Evolutionary conservation across 2,888 invertebrate species (phyloP), one percentile per base, ranked within the genome.

Genomic region (Empis livida): DNA sequence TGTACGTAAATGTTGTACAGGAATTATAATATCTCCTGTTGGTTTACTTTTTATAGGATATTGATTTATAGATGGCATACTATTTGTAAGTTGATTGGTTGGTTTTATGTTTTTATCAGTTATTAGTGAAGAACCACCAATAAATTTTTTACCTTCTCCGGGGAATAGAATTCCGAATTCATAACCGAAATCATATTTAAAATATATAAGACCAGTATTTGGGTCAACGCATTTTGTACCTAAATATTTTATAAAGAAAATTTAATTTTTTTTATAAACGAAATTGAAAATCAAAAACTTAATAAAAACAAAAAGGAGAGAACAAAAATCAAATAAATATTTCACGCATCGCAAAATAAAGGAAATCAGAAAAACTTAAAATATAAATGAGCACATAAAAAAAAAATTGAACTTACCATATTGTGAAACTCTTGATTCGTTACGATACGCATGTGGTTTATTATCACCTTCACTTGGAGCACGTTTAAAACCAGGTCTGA

Each of bases 161-260:
- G 84, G 83, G 44, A 82, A 71, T 42, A 83, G 74, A 54, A 84
- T 77, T 51, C 84, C 84, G 61, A 84, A 84, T 65, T 84, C 84
- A 65, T 84, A 84, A 56, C 84, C 84, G 61, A 84, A 84, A 71
- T 84, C 84, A 64, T 84, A 84, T 71, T 84, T 84, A 74, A 84
- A 84, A 72, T 84, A 84, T 60, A 84, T 82, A 51, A 84, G 71
- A 55, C 83, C 83, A 43, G 82, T 82, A 59, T 82, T 80, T 54
- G 82, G 82, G 64, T 84, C 83, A 61, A 82, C 78, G 66, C 81
- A 82, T 68, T 83, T 83, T 55, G 82, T 81, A 65, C 84, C 84
- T 83, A 61, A 38, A 38, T 49, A 48, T 41, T 46, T 50, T 48
- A 27, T 27, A 27, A 20, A 5, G 5, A 20, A 20, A 5, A 20